Conservation (phyloP, 2,797 vertebrate species). For the Anguilla obscura region DNA sequence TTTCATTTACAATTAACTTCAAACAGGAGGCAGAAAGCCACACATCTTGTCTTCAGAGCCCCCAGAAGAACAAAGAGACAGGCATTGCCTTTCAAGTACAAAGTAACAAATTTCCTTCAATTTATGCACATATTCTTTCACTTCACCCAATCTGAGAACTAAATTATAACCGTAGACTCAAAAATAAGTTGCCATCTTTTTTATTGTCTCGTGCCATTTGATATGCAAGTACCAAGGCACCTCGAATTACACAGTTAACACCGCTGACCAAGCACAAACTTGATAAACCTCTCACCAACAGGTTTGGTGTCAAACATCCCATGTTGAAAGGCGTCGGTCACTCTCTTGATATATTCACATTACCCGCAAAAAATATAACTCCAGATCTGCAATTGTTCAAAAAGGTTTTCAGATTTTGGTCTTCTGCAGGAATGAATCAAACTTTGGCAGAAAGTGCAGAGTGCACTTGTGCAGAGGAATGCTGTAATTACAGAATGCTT, state of each 20-base stretch:
- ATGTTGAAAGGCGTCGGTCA: not conserved
- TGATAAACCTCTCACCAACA: not conserved
- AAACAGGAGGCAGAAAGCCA: slow-evolving; percentile 28
- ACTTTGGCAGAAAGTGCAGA: not conserved
- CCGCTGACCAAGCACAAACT: not conserved
- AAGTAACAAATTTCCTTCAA: slow-evolving; percentile 29
- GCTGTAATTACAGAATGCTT: not conserved
- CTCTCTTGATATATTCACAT: not conserved
- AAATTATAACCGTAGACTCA: slow-evolving; percentile 9
- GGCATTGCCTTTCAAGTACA: slow-evolving; percentile 24
- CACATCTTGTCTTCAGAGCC: not conserved
- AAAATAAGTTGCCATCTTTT: slow-evolving; percentile 29
- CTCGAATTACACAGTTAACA: slow-evolving; percentile 21
- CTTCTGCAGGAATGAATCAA: not conserved
- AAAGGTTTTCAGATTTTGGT: not conserved
- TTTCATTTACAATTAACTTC: slow-evolving; percentile 32
- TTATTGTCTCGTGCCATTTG: not conserved
- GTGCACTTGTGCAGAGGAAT: not conserved
- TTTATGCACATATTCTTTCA: slow-evolving; percentile 28
- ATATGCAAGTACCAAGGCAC: not conserved
- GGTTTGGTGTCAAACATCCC: not conserved
- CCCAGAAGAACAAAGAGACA: slow-evolving; percentile 29
- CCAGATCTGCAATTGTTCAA: not conserved
- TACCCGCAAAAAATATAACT: not conserved
- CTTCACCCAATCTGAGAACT: slow-evolving; percentile 20